Conservation (phyloP, 1,140 invertebrate genomes). For the Pollicipes pollicipes region DNA sequence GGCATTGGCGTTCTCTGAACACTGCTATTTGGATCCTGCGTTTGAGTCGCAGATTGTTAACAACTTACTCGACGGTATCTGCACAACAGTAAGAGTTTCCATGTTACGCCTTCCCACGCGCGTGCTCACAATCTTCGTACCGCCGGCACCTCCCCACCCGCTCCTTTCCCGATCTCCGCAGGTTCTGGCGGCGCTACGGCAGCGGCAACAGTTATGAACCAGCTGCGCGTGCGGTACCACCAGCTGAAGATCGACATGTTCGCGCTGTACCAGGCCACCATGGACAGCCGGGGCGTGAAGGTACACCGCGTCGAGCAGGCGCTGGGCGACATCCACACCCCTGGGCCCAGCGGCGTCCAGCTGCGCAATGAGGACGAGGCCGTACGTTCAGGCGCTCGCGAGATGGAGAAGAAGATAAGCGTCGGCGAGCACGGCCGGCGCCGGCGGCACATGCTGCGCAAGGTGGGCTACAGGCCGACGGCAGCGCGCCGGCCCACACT, state of each 20-base stretch:
- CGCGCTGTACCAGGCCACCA: slow-evolving; percentile 3
- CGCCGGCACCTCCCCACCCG: no score
- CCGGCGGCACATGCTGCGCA: background rate
- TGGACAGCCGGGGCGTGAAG: background rate
- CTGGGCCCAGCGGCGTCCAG: background rate
- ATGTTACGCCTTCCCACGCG: no score
- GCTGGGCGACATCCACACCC: background rate
- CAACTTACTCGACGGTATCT: no score
- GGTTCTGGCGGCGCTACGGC: no score
- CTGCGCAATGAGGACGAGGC: background rate
- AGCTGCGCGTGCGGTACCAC: background rate
- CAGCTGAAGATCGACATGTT: slow-evolving; percentile 6
- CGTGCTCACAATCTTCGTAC: no score
- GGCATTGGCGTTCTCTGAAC: no score
- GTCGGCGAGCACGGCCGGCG: background rate
- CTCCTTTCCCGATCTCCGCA: no score
- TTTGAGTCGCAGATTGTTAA: no score
- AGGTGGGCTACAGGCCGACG: background rate
- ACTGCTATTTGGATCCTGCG: no score
- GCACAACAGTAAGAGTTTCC: no score
- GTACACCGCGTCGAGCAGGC: background rate
- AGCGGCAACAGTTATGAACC: no score
- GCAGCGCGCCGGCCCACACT: no score
- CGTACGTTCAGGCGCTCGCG: background rate
- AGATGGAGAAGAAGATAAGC: background rate